Base-by-base conservation (phyloP, 2,888 invertebrate species). In the Apoderus coryli region DNA sequence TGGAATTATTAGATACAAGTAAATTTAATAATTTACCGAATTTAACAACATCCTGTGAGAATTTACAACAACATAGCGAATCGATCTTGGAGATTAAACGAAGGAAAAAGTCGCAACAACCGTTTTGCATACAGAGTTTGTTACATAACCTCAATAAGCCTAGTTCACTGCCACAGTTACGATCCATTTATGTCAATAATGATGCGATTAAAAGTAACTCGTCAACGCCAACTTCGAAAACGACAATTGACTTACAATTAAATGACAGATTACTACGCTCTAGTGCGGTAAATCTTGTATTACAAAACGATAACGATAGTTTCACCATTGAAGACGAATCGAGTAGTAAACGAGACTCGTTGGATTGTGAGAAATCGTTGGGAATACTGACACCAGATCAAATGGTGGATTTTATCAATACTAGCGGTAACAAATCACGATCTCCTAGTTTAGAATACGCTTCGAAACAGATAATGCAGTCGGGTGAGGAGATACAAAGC, bases 371-470 rank as follows among this genome's bases (percentile, higher is more conserved):
- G 49, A 85, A 88, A 52, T 39, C 36, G 11, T 30, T 37, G 14
- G 86, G 86, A 4, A 86, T 88, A 46, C 61, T 89, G 38, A 85
- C 86, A 6, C 85, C 86, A 0, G 84, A 85, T 59, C 85, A 86
- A 58, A 85, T 88, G 82, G 77, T 69, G 43, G 71, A 71, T 47
- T 36, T 36, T 26, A 35, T 29, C 5, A 28, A 35, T n/a, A n/a
- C n/a, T n/a, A n/a, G n/a, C n/a, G n/a, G n/a, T n/a, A n/a, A n/a
- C n/a, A n/a, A n/a, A n/a, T 33, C 38, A 2, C 27, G 39, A 30
- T 42, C 42, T 15, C 39, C 41, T 11, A 39, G 39, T 25, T 34
- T 43, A 10, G 42, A 44, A 28, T 37, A 40, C 31, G 40, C 37
- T 7, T 6, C n/a, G 19, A 19, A 19, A n/a, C n/a, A 7, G 7